These are phyloP conservation scores for Rhadina sibilatrix DNA, from an alignment of 2,113 vertebrate genomes.

Conservation along the genomic window DNA sequence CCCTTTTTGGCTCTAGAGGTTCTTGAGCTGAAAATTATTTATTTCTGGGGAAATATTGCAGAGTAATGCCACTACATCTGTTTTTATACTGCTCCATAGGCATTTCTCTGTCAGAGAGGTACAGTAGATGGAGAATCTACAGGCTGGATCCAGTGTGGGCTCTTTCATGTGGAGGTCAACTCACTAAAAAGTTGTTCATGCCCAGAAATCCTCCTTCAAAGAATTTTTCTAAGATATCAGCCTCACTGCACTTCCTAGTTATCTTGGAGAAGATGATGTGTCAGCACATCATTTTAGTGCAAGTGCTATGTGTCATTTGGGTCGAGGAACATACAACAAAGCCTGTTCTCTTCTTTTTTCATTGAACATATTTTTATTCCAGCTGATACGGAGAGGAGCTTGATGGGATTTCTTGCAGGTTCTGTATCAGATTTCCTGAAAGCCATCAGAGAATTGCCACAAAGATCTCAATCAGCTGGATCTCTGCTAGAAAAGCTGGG, in stretches of 20 bases:
- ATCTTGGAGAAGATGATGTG: background rate
- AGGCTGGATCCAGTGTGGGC: background rate
- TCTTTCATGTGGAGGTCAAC: background rate
- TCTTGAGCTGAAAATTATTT: background rate
- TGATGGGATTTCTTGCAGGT: background rate
- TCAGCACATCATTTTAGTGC: background rate
- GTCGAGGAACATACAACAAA: background rate
- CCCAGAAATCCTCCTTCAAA: background rate
- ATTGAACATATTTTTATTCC: background rate
- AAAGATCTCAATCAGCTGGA: background rate
- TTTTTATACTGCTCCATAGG: background rate
- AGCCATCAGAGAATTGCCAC: background rate
- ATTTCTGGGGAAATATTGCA: fast-evolving
- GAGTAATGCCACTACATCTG: background rate
- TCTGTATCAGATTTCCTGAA: background rate
- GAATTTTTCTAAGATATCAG: background rate
- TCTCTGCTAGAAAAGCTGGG: background rate
- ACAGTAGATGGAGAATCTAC: background rate
- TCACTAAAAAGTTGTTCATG: background rate
- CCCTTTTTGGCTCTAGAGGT: background rate
- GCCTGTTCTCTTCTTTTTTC: background rate
- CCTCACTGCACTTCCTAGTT: background rate
- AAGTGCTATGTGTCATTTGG: fast-evolving
- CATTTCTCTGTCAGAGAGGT: background rate
- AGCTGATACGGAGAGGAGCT: background rate